Evolutionary conservation across 2,113 vertebrate species (phyloP), one percentile per base, ranked within the genome.

Genomic region (Ictidomys tridecemlineatus): DNA sequence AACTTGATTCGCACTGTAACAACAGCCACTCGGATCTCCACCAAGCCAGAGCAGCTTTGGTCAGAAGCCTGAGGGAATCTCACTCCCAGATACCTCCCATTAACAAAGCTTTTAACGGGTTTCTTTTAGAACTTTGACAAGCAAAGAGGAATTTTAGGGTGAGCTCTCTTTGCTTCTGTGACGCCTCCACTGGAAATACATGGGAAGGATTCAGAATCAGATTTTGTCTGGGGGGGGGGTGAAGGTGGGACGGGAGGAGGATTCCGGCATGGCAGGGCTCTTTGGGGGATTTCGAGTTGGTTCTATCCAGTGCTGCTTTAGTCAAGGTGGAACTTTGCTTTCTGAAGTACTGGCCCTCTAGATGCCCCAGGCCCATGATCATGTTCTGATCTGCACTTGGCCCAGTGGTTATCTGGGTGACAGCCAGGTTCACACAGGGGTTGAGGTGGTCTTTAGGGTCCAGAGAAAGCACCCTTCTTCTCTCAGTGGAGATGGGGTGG

Each of bases 1-100:
- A 97, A 93, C n/a, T 28, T 3, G 24, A 95, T 88, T 89, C 92
- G 14, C 34, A 12, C 1, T 72, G 76, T 95, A 95, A 91, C 93
- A 42, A 69, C n/a, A 48, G 56, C 89, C n/a, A 26, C 76, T 86
- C 20, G 45, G 86, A 89, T 76, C 65, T 77, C 67, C 28, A 69
- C 70, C 89, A 39, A 86, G 63, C 79, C 37, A 58, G 78, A 86
- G 30, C 45, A 65, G 72, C 53, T n/a, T 39, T 67, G 37, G n/a
- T 51, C 37, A 2, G 17, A 76, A 92, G 61, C n/a, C 61, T 18
- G 56, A 70, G 77, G 73, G 70, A 87, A 28, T 22, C 83, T 89
- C 24, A 4, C 45, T 76, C 73, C 34, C 0, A 0, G 12, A 58
- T 8, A 14, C 26, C 67, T 74, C 63, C 9, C 13, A 72, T 76